Base-by-base conservation (phyloP, 35 echinoderm and acorn worm genomes). In the Anneissia japonica region DNA sequence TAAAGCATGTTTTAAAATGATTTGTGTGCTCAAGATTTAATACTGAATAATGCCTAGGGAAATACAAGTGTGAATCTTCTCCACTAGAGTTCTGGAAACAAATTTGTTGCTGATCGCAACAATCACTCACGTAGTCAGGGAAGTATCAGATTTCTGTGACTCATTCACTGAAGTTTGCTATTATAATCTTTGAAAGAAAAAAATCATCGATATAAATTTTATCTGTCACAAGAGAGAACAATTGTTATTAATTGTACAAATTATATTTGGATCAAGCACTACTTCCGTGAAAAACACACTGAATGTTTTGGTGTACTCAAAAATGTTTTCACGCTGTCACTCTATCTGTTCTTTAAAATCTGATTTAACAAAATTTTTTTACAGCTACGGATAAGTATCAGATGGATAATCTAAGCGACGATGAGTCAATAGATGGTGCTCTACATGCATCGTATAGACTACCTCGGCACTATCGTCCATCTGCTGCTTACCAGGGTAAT, bases 331-430 rank as follows among this genome's bases (percentile, higher is more conserved):
- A 26, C 21, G 6, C 11, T 26, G 21, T 19, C 6, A 64, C 40
- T 43, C 40, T n/a, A 43, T 43, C 14, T 43, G 4, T 43, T 14
- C 40, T 43, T 43, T 4, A 6, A 64, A 23, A 64, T 64, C 11
- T 12, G 2, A 45, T 45, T 16, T 45, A 16, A 7, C 40, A 45
- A 43, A 43, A 6, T 43, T 43, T 43, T 38, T 13, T 31, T n/a
- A 76, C 80, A 89, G 94, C 94, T 12, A 97, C 94, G 0, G 91
- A 93, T 38, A 97, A 97, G 51, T 97, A 90, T 74, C 94, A 92
- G 33, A 83, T 74, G 17, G 90, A 97, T 37, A 97, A 97, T 56
- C 46, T 75, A 31, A 97, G 94, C 76, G 94, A 97, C 38, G 93
- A 88, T 34, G 91, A 93, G 32, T 93, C 91, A 16, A 77, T 97